Evolutionary conservation across 1,140 invertebrate species (phyloP).

Genomic region (Drosophila tsacasi): DNA sequence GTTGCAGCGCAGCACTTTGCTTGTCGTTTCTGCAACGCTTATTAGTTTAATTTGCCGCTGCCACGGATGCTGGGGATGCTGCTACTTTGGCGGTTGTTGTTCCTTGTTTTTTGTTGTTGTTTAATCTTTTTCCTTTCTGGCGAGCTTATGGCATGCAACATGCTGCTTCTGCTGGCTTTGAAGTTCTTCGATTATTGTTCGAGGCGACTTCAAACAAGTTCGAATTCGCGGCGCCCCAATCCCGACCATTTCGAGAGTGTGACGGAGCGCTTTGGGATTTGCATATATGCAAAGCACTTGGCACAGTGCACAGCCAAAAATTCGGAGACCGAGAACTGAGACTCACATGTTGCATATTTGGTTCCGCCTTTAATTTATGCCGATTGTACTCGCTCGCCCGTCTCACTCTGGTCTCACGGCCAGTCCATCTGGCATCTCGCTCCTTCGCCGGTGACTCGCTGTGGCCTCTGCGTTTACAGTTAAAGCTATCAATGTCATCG

Average conservation of each 20-base stretch:
- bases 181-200: constrained; percentile 25
- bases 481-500: constrained; percentile 79
- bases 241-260: constrained; percentile 26
- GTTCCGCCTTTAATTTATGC: constrained; percentile 73
- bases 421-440: constrained; percentile 3
- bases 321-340: constrained; percentile 49
- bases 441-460: constrained; percentile 21
- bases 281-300: constrained; percentile 80
- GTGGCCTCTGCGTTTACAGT: constrained; percentile 66
- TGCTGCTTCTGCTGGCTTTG: constrained; percentile 63
- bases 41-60: constrained; percentile 79
- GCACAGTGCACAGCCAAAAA: constrained; percentile 60
- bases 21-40: constrained; percentile 74
- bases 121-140: constrained; percentile 28
- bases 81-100: constrained; percentile 29
- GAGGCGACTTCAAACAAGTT: constrained; percentile 75
- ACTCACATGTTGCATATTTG: constrained; percentile 75
- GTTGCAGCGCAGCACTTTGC: constrained; percentile 47
- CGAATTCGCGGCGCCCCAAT: constrained; percentile 71
- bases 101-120: constrained; percentile 17
- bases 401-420: constrained; percentile 5
- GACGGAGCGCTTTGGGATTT: constrained; percentile 51
- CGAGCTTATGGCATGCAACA: constrained; percentile 73
- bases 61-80: constrained; percentile 33
- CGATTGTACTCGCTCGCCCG: constrained; percentile 41